A percentile compares a stretch with the other conserved stretches of the same genome.
Conservation (phyloP, 2,113 vertebrate genomes). For the Alouatta palliata region DNA sequence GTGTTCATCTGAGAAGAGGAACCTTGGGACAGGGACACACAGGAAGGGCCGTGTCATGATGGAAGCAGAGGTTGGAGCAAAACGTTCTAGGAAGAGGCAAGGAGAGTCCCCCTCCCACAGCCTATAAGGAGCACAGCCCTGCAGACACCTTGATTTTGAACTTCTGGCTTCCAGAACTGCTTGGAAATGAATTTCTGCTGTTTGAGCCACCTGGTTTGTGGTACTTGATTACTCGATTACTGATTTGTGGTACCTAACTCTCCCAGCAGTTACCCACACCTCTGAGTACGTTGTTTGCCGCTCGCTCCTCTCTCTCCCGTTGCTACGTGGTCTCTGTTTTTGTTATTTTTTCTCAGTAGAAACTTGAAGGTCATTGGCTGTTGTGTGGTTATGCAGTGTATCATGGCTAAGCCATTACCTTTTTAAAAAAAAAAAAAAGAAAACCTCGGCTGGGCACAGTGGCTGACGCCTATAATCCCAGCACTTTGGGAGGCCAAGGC, state of each 20-base stretch:
- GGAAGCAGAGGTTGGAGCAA: background rate
- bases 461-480: too few species aligned
- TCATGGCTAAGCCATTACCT: background rate
- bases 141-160: background rate
- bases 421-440: too few species aligned
- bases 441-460: too few species aligned
- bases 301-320: background rate
- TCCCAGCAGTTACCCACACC: too few species aligned
- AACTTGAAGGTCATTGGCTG: background rate
- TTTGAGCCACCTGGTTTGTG: background rate
- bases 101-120: too few species aligned
- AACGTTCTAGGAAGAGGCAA: background rate
- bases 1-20: too few species aligned
- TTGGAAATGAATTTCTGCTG: too few species aligned
- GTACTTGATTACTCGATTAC: background rate
- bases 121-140: too few species aligned
- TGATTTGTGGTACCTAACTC: background rate
- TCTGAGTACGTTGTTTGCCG: fast-evolving
- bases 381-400: background rate
- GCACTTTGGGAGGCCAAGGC: too few species aligned
- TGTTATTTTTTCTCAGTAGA: background rate
- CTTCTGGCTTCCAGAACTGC: background rate
- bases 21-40: fast-evolving
- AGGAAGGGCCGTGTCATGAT: background rate
- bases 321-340: background rate